Conservation (phyloP, 2,113 vertebrate genomes). For the Mugil cephalus region DNA sequence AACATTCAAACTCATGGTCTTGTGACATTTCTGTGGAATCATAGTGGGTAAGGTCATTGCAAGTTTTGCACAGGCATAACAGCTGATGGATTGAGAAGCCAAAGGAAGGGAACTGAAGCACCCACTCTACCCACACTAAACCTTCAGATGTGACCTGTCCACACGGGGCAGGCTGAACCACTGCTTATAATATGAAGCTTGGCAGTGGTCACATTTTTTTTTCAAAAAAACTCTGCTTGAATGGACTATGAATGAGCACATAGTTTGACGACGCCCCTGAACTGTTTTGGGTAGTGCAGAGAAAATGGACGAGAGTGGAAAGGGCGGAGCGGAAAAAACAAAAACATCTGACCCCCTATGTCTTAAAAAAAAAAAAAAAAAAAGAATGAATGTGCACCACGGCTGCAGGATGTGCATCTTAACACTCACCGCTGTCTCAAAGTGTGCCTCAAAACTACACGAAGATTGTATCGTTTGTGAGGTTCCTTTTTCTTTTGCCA, state of each 20-base stretch:
- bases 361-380: conserved; percentile 49
- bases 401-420: conserved; percentile 64
- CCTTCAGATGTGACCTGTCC: conserved; percentile 10
- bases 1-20: conserved; percentile 31
- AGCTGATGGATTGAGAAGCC: conserved; percentile 45
- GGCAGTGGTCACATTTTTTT: conserved; percentile 1
- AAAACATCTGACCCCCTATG: conserved; percentile 23
- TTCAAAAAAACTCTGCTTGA: conserved; percentile 19
- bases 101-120: conserved; percentile 61
- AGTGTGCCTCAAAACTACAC: conserved; percentile 71
- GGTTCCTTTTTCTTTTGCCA: conserved; percentile 66
- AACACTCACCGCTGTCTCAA: conserved; percentile 50
- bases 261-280: conserved; percentile 18
- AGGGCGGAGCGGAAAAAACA: not conserved
- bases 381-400: conserved; percentile 48
- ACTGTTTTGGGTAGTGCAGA: conserved; percentile 26
- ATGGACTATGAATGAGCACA: not conserved
- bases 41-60: conserved; percentile 49
- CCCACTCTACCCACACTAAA: conserved; percentile 37
- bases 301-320: conserved; percentile 30
- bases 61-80: conserved; percentile 73
- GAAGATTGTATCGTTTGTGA: conserved; percentile 72
- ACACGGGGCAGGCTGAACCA: not conserved
- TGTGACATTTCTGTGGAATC: conserved; percentile 62
- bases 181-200: not conserved